These are phyloP conservation scores for Asteroscopus sphinx DNA, from an alignment of 2,888 invertebrate genomes.

Conservation along the genomic window DNA sequence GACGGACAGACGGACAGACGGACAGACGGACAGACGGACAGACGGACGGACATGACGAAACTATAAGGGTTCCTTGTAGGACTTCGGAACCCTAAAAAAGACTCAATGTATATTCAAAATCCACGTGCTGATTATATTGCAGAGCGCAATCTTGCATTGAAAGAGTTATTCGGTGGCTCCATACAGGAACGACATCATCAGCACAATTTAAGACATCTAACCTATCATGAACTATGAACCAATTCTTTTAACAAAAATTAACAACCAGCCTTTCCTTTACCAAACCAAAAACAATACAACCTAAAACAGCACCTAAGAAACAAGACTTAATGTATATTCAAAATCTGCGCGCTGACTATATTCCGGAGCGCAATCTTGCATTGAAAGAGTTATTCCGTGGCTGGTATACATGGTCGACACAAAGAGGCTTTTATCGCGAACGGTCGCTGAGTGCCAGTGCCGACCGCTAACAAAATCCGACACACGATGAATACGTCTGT, in stretches of 20 bases:
- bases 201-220: too few relatives aligned
- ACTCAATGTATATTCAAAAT: constrained; percentile 51
- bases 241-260: neutral
- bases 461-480: constrained; percentile 75
- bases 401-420: constrained; percentile 69
- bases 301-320: constrained; percentile 23
- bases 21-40: too few relatives aligned
- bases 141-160: constrained; percentile 76
- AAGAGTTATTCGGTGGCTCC: constrained; percentile 73
- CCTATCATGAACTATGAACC: neutral
- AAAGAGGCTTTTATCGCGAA: constrained; percentile 83
- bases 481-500: constrained; percentile 75
- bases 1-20: too few relatives aligned
- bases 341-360: constrained; percentile 54
- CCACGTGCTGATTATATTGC: constrained; percentile 57
- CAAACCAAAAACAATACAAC: constrained; percentile 5
- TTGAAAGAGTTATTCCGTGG: constrained; percentile 76
- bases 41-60: too few relatives aligned
- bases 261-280: neutral
- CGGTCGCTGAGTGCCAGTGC: constrained; percentile 66
- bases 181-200: constrained; percentile 70
- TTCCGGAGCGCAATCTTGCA: constrained; percentile 73
- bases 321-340: constrained; percentile 45
- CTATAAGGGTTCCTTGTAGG: too few relatives aligned
- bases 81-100: constrained; percentile 15